These are phyloP conservation scores for Streptopelia turtur DNA, from an alignment of 2,797 vertebrate species.

Conservation along the genomic window DNA sequence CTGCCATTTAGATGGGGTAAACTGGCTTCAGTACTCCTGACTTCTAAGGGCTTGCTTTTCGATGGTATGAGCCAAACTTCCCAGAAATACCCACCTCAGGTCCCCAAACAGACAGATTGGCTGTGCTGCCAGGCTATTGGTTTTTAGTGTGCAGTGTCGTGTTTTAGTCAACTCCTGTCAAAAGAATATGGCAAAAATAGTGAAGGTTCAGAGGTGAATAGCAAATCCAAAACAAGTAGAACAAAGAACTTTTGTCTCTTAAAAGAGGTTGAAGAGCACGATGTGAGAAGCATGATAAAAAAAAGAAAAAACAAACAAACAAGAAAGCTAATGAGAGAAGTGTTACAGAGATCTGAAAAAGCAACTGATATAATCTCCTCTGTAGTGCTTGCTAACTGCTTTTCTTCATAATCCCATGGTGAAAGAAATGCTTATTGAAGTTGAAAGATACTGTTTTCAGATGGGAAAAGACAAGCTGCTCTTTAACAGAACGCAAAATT, in stretches of 20 bases:
- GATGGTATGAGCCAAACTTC: neutral
- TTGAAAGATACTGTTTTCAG: neutral
- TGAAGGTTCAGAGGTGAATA: neutral
- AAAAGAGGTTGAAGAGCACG: neutral
- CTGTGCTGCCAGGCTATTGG: neutral
- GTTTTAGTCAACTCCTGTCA: neutral
- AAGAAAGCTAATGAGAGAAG: neutral
- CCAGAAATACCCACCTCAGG: neutral
- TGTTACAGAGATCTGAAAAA: neutral
- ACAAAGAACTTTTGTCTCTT: neutral
- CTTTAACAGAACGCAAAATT: neutral
- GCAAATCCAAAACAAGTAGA: neutral
- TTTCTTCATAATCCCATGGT: neutral
- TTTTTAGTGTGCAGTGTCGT: neutral
- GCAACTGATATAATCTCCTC: neutral
- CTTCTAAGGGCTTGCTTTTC: neutral
- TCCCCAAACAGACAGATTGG: neutral
- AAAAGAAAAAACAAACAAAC: neutral
- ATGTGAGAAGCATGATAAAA: neutral
- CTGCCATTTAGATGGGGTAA: neutral
- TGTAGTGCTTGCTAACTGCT: neutral
- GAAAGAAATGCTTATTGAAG: fast-evolving
- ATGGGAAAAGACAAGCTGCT: neutral
- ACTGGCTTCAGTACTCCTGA: neutral
- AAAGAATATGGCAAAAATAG: neutral